Conservation (phyloP, 1,140 invertebrate species). For the Copidosoma floridanum region DNA sequence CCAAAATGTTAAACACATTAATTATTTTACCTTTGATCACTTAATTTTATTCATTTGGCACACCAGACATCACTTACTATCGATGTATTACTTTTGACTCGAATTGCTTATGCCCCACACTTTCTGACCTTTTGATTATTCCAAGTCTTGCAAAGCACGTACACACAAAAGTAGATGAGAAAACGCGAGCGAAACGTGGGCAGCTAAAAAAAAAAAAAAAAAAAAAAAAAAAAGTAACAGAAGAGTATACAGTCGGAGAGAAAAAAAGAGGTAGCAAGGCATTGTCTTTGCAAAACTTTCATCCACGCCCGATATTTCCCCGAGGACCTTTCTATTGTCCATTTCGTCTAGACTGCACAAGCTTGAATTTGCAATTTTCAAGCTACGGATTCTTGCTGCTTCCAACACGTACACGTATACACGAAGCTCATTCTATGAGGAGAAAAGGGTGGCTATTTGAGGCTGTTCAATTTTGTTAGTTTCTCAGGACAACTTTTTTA, state of each 20-base stretch:
- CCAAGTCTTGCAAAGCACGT: conserved; percentile 10
- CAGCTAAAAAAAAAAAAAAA: no score
- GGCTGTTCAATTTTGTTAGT: no score
- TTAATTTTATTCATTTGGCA: no score
- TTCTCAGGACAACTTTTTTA: no score
- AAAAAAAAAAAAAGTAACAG: no score
- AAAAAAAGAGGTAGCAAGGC: conserved; percentile 4
- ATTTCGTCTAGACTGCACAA: conserved; percentile 24
- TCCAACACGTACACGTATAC: not conserved
- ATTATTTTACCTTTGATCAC: not conserved
- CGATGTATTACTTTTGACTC: no score
- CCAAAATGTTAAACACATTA: no score
- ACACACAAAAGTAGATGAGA: no score
- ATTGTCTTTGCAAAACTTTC: conserved; percentile 18
- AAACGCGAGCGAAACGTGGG: no score
- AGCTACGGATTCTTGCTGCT: not conserved
- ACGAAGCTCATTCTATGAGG: no score
- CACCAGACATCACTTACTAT: no score
- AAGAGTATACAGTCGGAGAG: not conserved
- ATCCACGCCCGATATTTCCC: conserved; percentile 23
- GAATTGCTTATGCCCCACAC: not conserved
- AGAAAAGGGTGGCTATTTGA: no score
- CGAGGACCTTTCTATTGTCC: conserved; percentile 24
- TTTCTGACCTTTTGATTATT: conserved; percentile 34
- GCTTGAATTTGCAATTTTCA: conserved; percentile 26